phyloP scores from a whole-genome alignment of 2,888 invertebrate species.

The Ophion ventricosus region DNA sequence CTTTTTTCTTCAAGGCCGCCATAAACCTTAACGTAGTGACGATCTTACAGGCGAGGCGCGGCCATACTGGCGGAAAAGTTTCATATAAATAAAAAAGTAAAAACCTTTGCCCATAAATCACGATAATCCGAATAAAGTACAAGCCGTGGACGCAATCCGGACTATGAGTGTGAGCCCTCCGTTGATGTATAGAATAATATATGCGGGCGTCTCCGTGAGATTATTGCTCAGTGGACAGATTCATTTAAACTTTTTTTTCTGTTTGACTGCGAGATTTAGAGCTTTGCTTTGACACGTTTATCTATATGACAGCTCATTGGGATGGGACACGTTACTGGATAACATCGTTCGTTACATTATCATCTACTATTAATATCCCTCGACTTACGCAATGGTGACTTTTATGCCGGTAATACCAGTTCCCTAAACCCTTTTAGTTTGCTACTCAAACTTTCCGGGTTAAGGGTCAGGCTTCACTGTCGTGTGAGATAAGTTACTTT shows the following conservation, averaged over 20 bases:
- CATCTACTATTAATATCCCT: slow-evolving; percentile 55
- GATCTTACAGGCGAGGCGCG: background rate
- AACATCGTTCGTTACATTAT: slow-evolving; percentile 38
- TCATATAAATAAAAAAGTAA: background rate
- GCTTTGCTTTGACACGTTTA: background rate
- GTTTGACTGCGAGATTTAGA: background rate
- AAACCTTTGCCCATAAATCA: background rate
- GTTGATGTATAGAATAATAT: background rate
- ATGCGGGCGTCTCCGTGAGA: background rate
- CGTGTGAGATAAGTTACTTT: slow-evolving; percentile 52
- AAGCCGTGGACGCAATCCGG: background rate
- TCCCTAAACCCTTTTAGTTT: slow-evolving; percentile 49
- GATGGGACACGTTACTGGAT: slow-evolving; percentile 27
- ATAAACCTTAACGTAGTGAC: background rate
- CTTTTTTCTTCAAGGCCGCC: background rate
- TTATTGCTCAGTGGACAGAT: slow-evolving; percentile 15
- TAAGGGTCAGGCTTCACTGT: slow-evolving; percentile 30
- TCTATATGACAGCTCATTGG: slow-evolving; percentile 2
- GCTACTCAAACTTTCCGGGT: slow-evolving; percentile 54
- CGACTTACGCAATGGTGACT: slow-evolving; percentile 29
- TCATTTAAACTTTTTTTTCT: slow-evolving; percentile 26
- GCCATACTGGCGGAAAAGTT: background rate
- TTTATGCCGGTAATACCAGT: slow-evolving; percentile 39
- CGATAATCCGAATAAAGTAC: background rate
- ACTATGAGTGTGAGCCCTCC: background rate